Conservation (phyloP, 30 jellyfish, hydroid and myxozoan species). For the Rhopilema esculentum region DNA sequence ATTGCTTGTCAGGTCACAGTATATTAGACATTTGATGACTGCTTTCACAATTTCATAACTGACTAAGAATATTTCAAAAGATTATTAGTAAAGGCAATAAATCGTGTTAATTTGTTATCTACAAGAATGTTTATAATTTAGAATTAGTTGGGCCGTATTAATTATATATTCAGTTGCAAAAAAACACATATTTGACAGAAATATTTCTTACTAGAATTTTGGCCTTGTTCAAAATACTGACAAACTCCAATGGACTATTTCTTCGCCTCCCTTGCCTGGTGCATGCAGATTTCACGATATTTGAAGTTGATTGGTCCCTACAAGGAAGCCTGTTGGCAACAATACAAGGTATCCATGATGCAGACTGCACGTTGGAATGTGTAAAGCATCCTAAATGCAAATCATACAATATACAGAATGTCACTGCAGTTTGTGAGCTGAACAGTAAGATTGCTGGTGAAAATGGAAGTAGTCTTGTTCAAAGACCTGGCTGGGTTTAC, state of each 20-base stretch:
- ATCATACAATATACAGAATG: conserved; percentile 15
- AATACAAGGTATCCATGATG: neutral
- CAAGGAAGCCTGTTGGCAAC: neutral
- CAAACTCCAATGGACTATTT: neutral
- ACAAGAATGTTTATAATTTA: too few relatives aligned
- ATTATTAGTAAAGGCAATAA: too few relatives aligned
- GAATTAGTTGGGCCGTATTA: too few relatives aligned
- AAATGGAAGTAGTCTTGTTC: neutral
- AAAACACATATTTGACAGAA: neutral
- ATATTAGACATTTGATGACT: too few relatives aligned
- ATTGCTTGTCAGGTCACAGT: too few relatives aligned
- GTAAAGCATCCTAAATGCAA: neutral
- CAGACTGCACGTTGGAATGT: neutral
- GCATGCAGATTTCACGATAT: conserved; percentile 17
- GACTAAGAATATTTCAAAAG: too few relatives aligned
- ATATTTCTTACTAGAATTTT: neutral
- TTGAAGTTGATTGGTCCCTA: neutral
- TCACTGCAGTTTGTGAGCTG: neutral
- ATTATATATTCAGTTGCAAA: too few relatives aligned
- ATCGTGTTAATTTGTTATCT: too few relatives aligned
- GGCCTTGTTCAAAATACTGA: neutral
- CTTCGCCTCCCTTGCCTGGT: conserved; percentile 13
- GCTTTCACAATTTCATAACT: too few relatives aligned
- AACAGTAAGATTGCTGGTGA: conserved; percentile 4
- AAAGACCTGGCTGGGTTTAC: neutral